A percentile compares a stretch with the other conserved stretches of the same genome.
These are phyloP conservation scores for Zoanthus solanderi DNA, from an alignment of 92 coral and sea anemone species.

Conservation along the genomic window DNA sequence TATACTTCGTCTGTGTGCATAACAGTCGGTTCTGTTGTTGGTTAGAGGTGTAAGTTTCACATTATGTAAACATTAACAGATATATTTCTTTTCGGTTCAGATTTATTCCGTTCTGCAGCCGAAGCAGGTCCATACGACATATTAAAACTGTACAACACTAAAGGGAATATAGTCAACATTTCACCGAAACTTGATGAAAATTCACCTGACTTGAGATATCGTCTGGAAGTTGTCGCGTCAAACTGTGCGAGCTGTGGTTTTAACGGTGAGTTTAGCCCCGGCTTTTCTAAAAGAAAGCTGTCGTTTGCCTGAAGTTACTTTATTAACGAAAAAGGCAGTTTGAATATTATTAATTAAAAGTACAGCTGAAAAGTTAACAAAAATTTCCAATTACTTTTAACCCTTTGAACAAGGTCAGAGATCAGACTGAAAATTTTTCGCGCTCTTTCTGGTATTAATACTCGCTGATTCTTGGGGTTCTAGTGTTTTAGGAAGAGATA, in stretches of 20 bases:
- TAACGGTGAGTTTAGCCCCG: conserved; percentile 63
- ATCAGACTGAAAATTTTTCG: too few relatives aligned
- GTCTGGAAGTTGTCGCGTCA: conserved; percentile 85
- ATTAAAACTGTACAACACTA: conserved; percentile 84
- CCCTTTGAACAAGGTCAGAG: too few relatives aligned
- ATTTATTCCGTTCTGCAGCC: conserved; percentile 88
- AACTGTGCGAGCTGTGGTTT: conserved; percentile 87
- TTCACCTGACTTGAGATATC: conserved; percentile 81
- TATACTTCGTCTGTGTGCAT: neutral
- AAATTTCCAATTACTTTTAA: too few relatives aligned
- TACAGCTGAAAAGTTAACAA: too few relatives aligned
- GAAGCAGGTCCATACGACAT: conserved; percentile 91
- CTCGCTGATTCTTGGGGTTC: too few relatives aligned
- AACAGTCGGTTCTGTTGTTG: neutral
- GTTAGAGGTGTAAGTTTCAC: neutral
- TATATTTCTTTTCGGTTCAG: conserved; percentile 33
- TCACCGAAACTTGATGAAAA: conserved; percentile 78
- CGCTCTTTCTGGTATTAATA: too few relatives aligned
- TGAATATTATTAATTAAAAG: too few relatives aligned
- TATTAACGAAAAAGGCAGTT: too few relatives aligned
- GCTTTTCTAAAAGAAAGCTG: neutral
- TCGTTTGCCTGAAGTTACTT: too few relatives aligned
- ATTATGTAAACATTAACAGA: neutral
- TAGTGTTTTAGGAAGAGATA: too few relatives aligned
- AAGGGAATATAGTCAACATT: conserved; percentile 83